Base-by-base conservation (phyloP, 1,140 invertebrate species). In the Maconellicoccus hirsutus region DNA sequence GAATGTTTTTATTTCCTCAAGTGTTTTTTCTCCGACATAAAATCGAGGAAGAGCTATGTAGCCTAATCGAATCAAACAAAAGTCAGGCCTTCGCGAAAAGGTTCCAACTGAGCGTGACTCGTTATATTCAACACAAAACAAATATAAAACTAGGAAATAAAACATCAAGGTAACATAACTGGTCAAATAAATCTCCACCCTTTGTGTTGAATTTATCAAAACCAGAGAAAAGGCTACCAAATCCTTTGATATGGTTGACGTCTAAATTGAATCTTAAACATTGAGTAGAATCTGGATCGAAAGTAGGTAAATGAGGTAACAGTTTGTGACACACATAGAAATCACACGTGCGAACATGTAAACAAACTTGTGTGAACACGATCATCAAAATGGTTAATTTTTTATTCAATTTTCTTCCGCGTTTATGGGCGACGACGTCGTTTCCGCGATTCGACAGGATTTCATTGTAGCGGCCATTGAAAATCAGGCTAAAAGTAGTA, bases 301-400 rank as follows among this genome's bases (percentile, higher is more conserved):
- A 52, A 52, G 42, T 52, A 19, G 42, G 42, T 52, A 52, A 52
- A 52, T 52, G n/a, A 52, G 42, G n/a, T 52, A 52, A 52, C 42
- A 52, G 42, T 52, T 52, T 52, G 12, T 52, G 42, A 52, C 42
- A 52, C 42, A 52, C n/a, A 16, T n/a, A n/a, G n/a, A n/a, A n/a
- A n/a, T n/a, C n/a, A n/a, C n/a, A n/a, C n/a, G n/a, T 33, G 29
- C 12, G 29, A 33, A 33, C 12, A 12, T 3, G 29, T 33, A 33
- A 33, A 6, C 29, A 33, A 33, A 3, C 29, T 33, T 33, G 29
- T n/a, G n/a, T n/a, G n/a, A 12, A 6, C 29, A 33, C 29, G 29
- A 33, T 12, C 29, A 6, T 33, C 29, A 6, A 33, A 33, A 33
- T 33, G 12, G 29, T 6, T 3, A 33, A 3, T 33, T 33, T 33